Percentiles rank a stretch among this genome's conserved stretches.
Conservation (phyloP, 2,113 vertebrate species). For the Guaruba guarouba region DNA sequence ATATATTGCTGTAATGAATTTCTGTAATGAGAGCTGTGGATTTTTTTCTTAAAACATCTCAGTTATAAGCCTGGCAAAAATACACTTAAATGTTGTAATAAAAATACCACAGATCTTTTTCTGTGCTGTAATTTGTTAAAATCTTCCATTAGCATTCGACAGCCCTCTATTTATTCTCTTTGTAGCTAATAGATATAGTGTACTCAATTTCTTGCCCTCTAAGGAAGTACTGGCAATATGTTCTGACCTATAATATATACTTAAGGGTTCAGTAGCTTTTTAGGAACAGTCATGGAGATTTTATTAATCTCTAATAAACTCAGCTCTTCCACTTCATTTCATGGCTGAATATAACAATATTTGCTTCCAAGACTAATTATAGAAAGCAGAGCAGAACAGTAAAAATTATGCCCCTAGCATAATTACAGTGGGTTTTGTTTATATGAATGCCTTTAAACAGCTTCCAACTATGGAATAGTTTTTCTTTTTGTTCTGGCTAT, state of each 20-base stretch:
- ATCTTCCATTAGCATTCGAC: not conserved
- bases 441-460: not conserved
- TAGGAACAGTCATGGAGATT: constrained; percentile 13
- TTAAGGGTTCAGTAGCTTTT: constrained; percentile 41
- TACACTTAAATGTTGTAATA: not conserved
- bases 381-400: constrained; percentile 32
- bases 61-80: not conserved
- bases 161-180: not conserved
- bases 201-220: constrained; percentile 27
- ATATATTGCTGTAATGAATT: not conserved
- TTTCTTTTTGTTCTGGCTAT: constrained; percentile 45
- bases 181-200: constrained; percentile 6
- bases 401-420: constrained; percentile 39
- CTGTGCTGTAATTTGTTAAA: not conserved
- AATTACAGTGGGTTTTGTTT: constrained; percentile 47
- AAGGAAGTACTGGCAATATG: not conserved
- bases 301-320: constrained; percentile 58
- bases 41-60: not conserved
- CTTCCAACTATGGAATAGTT: not conserved
- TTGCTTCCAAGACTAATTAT: constrained; percentile 55
- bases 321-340: constrained; percentile 45
- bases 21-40: not conserved
- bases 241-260: constrained; percentile 36
- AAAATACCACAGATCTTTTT: not conserved
- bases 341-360: constrained; percentile 19